Evolutionary conservation across 2,888 invertebrate genomes (phyloP).

Genomic region (Monopis laevigella): DNA sequence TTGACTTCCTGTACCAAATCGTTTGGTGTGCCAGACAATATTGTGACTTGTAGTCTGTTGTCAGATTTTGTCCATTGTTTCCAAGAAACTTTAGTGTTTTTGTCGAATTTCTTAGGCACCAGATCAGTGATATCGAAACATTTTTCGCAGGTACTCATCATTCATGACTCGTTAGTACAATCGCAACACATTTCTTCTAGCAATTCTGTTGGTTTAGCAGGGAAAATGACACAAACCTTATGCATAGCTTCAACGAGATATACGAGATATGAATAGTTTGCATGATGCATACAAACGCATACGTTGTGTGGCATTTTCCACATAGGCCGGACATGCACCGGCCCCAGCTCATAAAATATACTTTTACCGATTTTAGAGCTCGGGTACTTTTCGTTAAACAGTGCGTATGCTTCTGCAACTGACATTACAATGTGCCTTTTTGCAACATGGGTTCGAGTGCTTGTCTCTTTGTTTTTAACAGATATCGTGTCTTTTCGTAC

Average conservation of each 20-base stretch:
- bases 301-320: conserved; percentile 13
- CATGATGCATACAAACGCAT: conserved; percentile 12
- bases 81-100: conserved; percentile 4
- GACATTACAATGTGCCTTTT: conserved; percentile 15
- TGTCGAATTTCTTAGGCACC: conserved; percentile 1
- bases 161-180: conserved; percentile 8
- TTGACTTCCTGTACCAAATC: conserved; percentile 10
- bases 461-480: conserved; percentile 8
- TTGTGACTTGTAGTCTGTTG: neutral
- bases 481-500: conserved; percentile 14
- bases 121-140: conserved; percentile 10
- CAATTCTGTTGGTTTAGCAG: conserved; percentile 1
- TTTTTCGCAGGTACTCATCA: conserved; percentile 5
- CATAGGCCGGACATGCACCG: conserved; percentile 12
- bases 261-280: conserved; percentile 9
- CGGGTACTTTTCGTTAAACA: conserved; percentile 13
- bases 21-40: conserved; percentile 6
- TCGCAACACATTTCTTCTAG: conserved; percentile 10
- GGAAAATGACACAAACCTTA: neutral
- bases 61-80: conserved; percentile 10
- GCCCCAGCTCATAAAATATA: conserved; percentile 13
- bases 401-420: conserved; percentile 12
- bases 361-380: conserved; percentile 10
- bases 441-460: conserved; percentile 12
- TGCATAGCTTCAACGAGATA: conserved; percentile 11